Percentiles rank a stretch among this genome's conserved stretches.
Conservation (phyloP, 2,888 invertebrate species). For the Resseliella maxima region DNA sequence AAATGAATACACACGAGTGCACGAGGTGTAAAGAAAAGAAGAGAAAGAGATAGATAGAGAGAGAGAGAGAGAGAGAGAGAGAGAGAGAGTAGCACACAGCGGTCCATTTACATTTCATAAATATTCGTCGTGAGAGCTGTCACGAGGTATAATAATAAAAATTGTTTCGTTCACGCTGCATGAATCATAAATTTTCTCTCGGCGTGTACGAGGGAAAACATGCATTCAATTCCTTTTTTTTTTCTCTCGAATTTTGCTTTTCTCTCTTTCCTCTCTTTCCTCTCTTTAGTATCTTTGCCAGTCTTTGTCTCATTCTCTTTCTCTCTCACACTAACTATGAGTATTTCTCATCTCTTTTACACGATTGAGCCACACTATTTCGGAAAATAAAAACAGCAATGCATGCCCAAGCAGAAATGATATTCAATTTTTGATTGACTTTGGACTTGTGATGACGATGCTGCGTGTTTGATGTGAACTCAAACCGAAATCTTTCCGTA, state of each 20-base stretch:
- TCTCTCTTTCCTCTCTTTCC: too few species aligned
- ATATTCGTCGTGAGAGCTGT: conserved; percentile 22
- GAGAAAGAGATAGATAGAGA: too few species aligned
- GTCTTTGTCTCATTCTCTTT: not conserved
- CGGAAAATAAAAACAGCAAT: not conserved
- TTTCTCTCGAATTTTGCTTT: too few species aligned
- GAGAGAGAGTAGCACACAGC: too few species aligned
- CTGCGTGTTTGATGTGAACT: not conserved
- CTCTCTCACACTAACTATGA: not conserved
- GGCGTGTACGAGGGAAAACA: not conserved
- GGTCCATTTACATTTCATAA: conserved; percentile 10
- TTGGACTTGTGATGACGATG: conserved; percentile 11
- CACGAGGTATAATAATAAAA: conserved; percentile 33
- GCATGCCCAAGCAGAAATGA: not conserved
- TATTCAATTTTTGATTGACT: conserved; percentile 38
- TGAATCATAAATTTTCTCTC: conserved; percentile 37
- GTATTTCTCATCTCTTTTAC: not conserved
- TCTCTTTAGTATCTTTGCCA: too few species aligned
- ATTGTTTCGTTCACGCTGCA: conserved; percentile 12
- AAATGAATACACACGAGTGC: too few species aligned
- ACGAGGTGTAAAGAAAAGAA: too few species aligned
- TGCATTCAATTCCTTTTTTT: conserved; percentile 18
- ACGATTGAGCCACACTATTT: not conserved
- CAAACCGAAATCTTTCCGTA: not conserved
- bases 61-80: too few species aligned